These are phyloP conservation scores for Lagria hirta DNA, from an alignment of 2,888 invertebrate genomes.

Conservation along the genomic window DNA sequence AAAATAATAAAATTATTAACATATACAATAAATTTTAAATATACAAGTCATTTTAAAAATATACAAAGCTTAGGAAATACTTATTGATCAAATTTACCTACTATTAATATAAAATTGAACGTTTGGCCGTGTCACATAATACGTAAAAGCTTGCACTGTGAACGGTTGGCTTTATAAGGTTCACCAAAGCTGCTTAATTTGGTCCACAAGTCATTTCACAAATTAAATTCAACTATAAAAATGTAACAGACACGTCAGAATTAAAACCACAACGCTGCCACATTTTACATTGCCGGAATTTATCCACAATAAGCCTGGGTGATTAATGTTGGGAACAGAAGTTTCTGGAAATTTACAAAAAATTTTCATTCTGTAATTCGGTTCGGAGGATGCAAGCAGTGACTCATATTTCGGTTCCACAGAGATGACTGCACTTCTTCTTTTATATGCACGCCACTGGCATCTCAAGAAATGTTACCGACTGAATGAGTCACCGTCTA, in stretches of 20 bases:
- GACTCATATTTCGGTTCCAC: too few species aligned
- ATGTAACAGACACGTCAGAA: slow-evolving; percentile 14
- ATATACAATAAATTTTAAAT: too few species aligned
- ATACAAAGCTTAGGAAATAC: slow-evolving; percentile 14
- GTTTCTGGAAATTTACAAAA: slow-evolving; percentile 60
- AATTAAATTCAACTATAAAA: too few species aligned
- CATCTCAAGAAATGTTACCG: too few species aligned
- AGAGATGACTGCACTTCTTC: too few species aligned
- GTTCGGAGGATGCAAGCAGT: too few species aligned
- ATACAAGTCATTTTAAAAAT: slow-evolving; percentile 9
- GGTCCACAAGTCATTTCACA: slow-evolving; percentile 7
- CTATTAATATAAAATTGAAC: slow-evolving; percentile 15
- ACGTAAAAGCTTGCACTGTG: slow-evolving; percentile 4
- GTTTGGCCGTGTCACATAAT: slow-evolving; percentile 6
- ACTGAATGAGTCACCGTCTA: too few species aligned
- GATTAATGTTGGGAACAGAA: slow-evolving; percentile 72
- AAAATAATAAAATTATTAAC: slow-evolving; percentile 8
- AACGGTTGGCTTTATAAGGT: slow-evolving; percentile 9
- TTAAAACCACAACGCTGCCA: slow-evolving; percentile 9
- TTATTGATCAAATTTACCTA: too few species aligned
- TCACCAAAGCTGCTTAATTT: too few species aligned
- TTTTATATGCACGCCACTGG: too few species aligned
- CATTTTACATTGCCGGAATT: slow-evolving; percentile 32
- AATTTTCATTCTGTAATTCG: too few species aligned
- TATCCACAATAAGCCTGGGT: slow-evolving; percentile 63